Conservation (phyloP, 2,113 vertebrate genomes). For the Ophthalmolycus amberensis region DNA sequence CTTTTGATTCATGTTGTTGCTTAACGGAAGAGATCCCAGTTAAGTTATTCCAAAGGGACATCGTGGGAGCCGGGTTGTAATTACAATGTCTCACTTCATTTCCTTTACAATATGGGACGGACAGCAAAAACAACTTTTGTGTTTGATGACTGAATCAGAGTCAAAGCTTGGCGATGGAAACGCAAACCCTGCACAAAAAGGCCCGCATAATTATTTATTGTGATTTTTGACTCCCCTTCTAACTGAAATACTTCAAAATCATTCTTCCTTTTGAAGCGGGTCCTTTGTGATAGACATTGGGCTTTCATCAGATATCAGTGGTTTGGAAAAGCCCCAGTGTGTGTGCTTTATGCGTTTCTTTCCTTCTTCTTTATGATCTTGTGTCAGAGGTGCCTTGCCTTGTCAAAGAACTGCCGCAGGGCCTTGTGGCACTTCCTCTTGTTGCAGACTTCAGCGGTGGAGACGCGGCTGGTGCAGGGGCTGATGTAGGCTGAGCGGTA, state of each 20-base stretch:
- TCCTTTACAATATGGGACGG: conserved; percentile 22
- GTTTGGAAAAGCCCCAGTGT: conserved; percentile 31
- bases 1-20: conserved; percentile 20
- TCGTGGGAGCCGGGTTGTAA: conserved; percentile 35
- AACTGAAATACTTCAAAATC: conserved; percentile 41
- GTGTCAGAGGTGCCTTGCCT: conserved; percentile 76
- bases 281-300: conserved; percentile 21
- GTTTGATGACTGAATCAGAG: conserved; percentile 57
- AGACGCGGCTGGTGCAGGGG: conserved; percentile 95
- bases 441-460: conserved; percentile 94
- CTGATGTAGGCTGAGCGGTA: conserved; percentile 98
- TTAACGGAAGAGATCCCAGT: not conserved
- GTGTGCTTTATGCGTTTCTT: not conserved
- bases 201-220: conserved; percentile 41
- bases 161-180: conserved; percentile 24
- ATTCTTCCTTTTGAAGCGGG: conserved; percentile 6
- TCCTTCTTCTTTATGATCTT: not conserved
- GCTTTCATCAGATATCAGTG: conserved; percentile 50
- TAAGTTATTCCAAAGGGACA: conserved; percentile 28
- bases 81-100: conserved; percentile 40
- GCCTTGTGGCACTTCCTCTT: conserved; percentile 98
- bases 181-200: conserved; percentile 38
- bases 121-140: conserved; percentile 53
- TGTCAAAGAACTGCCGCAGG: conserved; percentile 98
- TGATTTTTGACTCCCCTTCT: conserved; percentile 41